Conservation (phyloP, 2,797 vertebrate species). For the Antrozous pallidus region DNA sequence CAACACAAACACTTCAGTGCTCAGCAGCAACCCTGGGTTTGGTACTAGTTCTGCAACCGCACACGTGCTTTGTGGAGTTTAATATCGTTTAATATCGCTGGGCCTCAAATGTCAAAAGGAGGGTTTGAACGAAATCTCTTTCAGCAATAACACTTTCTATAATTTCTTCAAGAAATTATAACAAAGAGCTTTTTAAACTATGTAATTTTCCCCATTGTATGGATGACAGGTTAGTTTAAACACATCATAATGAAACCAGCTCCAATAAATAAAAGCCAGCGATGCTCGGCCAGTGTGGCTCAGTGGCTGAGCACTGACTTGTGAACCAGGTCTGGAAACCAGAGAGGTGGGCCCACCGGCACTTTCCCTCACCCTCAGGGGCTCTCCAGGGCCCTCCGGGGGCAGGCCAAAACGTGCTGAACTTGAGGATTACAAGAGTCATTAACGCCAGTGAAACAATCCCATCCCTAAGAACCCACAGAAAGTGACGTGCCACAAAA, state of each 20-base stretch:
- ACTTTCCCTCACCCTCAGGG: background rate
- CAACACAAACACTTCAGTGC: background rate
- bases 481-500: background rate
- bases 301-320: too few relatives aligned
- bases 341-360: background rate
- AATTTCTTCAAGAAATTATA: conserved; percentile 11
- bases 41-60: background rate
- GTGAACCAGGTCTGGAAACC: background rate
- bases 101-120: background rate
- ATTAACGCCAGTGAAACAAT: background rate
- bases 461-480: background rate
- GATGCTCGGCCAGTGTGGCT: too few relatives aligned
- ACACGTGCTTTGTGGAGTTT: background rate
- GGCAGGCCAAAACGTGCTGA: too few relatives aligned
- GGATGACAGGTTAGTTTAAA: background rate
- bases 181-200: conserved; percentile 7
- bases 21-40: background rate
- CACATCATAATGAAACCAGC: conserved; percentile 1
- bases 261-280: background rate
- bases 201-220: background rate
- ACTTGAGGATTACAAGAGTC: too few relatives aligned
- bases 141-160: background rate
- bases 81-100: background rate
- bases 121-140: background rate
- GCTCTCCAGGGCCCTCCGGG: background rate